Evolutionary conservation across 2,113 vertebrate genomes (phyloP), one percentile per base, ranked within the genome.

Genomic region (Vombatus ursinus): DNA sequence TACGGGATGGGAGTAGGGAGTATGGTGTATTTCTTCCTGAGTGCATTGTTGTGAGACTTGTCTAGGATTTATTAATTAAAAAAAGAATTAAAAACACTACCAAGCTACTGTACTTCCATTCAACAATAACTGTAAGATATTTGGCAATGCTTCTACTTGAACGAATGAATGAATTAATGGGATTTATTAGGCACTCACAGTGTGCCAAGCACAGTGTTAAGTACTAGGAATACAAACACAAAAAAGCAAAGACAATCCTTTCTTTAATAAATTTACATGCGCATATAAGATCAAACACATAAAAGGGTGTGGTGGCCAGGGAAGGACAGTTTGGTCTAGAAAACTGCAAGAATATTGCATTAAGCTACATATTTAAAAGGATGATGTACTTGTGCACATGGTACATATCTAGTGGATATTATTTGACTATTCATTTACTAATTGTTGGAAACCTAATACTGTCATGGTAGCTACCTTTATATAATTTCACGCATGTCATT

Each of bases 91-190:
- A 84, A 23, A 84, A 8, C n/a, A 44, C 19, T 22, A 44, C n/a
- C n/a, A 84, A 44, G n/a, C 19, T 44, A 44, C 16, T 84, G 37
- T 84, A 44, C 16, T 84, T 44, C 68, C 19, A 44, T 44, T 22
- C 16, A 84, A 84, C 37, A 84, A 84, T 44, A 44, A 44, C 44
- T 77, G 16, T n/a, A 84, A 84, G 68, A 22, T 44, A 44, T 1
- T 19, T 84, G 68, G n/a, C 61, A 77, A 12, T 77, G 89, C 90
- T 92, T 95, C 93, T 90, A 92, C 28, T 90, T 91, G 90, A 91
- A n/a, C 92, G 53, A 84, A 49, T 91, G 48, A 93, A 37, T 47
- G 24, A 24, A 50, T 93, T 28, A 57, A 50, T 93, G 50, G 52
- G 57, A 93, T 51, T 48, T 92, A 57, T 48, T 95, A 31, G 90